These are phyloP conservation scores for Dolichotis patagonum DNA, from an alignment of 2,113 vertebrate genomes.

Conservation along the genomic window DNA sequence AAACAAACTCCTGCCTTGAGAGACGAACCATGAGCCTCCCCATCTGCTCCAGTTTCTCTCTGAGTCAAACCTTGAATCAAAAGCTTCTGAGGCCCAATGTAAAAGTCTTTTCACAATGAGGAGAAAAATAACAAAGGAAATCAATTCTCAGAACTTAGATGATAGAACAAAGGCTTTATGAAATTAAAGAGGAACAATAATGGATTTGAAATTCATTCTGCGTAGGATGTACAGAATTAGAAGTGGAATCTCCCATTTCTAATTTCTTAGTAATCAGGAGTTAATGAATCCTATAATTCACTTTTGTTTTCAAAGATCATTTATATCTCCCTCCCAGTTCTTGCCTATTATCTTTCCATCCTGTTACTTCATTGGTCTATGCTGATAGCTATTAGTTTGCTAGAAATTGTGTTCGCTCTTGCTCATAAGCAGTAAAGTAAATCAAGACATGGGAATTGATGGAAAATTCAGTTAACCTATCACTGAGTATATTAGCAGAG, in stretches of 20 bases:
- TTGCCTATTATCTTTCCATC: constrained; percentile 63
- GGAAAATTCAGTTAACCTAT: constrained; percentile 27
- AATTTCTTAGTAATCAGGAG: constrained; percentile 65
- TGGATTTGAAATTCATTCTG: constrained; percentile 39
- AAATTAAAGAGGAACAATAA: constrained; percentile 48
- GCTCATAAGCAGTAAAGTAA: constrained; percentile 15
- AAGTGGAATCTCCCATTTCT: constrained; percentile 65
- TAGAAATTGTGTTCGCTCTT: constrained; percentile 15
- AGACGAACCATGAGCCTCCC: neutral
- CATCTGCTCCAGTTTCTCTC: constrained; percentile 12
- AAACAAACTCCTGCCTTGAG: constrained; percentile 51
- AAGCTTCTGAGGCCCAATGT: constrained; percentile 17
- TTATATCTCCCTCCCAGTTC: constrained; percentile 64
- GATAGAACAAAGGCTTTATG: constrained; percentile 31
- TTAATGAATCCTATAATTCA: constrained; percentile 72
- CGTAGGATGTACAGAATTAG: neutral
- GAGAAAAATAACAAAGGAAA: constrained; percentile 60
- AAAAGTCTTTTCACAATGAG: constrained; percentile 28
- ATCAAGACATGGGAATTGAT: constrained; percentile 1
- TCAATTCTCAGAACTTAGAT: constrained; percentile 42
- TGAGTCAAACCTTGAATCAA: constrained; percentile 30
- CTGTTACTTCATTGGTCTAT: neutral
- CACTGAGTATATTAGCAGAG: neutral
- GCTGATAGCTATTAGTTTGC: constrained; percentile 51
- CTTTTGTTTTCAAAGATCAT: constrained; percentile 62